A percentile compares a stretch with the other conserved stretches of the same genome.
Conservation (phyloP, 92 coral and sea anemone genomes). For the Umimayanthus chanpuru region DNA sequence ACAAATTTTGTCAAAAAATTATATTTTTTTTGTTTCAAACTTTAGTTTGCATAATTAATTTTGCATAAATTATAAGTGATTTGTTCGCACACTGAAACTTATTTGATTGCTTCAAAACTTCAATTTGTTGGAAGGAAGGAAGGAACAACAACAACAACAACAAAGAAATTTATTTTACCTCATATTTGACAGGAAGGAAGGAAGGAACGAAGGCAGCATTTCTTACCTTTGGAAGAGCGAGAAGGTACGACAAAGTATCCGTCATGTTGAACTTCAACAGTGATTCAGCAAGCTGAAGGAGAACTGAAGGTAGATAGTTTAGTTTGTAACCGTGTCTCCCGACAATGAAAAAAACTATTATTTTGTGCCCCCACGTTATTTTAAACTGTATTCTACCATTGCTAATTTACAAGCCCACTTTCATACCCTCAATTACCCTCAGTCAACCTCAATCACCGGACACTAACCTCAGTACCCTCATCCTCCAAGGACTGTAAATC, state of each 20-base stretch:
- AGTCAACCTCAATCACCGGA: background rate
- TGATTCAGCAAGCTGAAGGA: constrained; percentile 78
- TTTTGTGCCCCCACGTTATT: too few species aligned
- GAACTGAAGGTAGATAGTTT: constrained; percentile 48
- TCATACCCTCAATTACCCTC: background rate
- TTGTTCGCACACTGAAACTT: too few species aligned
- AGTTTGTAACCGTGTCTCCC: background rate
- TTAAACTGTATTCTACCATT: background rate
- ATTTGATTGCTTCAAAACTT: too few species aligned
- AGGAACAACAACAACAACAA: too few species aligned
- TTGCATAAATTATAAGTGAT: too few species aligned
- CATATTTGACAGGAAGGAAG: too few species aligned
- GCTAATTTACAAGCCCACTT: background rate
- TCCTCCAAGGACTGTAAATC: background rate
- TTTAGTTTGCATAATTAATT: too few species aligned
- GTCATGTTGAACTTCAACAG: constrained; percentile 68
- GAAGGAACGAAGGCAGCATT: background rate
- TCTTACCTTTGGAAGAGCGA: constrained; percentile 84
- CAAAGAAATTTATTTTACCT: too few species aligned
- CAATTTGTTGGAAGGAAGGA: too few species aligned
- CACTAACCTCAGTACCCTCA: background rate
- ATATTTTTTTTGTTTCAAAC: too few species aligned
- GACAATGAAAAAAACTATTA: background rate
- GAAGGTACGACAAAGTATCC: constrained; percentile 78
- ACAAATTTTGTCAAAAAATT: too few species aligned